phyloP scores from a whole-genome alignment of 2,113 vertebrate species.

The Bos javanicus region DNA sequence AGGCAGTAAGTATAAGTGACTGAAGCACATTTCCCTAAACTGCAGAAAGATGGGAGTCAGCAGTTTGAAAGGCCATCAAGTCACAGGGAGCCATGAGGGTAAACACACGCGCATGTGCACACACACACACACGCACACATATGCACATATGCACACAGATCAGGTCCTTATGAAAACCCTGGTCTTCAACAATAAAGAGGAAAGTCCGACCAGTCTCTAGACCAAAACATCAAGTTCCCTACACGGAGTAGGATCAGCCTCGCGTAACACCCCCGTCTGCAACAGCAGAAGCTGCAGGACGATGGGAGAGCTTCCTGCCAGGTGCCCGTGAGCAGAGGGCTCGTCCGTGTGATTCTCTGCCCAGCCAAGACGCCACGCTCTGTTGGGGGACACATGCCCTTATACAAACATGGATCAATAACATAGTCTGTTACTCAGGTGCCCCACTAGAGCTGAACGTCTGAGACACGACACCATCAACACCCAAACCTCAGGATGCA shows the following conservation, averaged over 20 bases:
- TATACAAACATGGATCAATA: too few species aligned
- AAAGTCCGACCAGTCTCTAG: neutral
- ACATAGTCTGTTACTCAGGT: neutral
- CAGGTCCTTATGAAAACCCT: neutral
- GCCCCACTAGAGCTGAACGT: neutral
- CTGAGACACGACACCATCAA: neutral
- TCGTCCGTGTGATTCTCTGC: neutral
- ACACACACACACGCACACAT: neutral
- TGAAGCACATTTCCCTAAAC: neutral
- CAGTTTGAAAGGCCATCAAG: neutral
- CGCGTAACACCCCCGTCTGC: fast-evolving
- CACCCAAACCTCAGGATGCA: neutral
- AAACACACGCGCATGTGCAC: fast-evolving
- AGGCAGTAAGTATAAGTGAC: neutral
- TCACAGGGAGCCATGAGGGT: neutral
- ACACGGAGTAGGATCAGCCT: neutral
- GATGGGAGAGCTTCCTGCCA: neutral
- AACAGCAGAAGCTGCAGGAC: too few species aligned
- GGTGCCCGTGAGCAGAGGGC: too few species aligned
- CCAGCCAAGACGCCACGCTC: neutral
- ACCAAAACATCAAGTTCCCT: neutral
- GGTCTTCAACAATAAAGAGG: neutral
- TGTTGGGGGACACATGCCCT: fast-evolving
- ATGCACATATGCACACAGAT: neutral
- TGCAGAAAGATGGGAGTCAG: neutral